A percentile compares a stretch with the other conserved stretches of the same genome.
Evolutionary conservation across 1,140 invertebrate genomes (phyloP).

Genomic region (Bicyclus anynana): DNA sequence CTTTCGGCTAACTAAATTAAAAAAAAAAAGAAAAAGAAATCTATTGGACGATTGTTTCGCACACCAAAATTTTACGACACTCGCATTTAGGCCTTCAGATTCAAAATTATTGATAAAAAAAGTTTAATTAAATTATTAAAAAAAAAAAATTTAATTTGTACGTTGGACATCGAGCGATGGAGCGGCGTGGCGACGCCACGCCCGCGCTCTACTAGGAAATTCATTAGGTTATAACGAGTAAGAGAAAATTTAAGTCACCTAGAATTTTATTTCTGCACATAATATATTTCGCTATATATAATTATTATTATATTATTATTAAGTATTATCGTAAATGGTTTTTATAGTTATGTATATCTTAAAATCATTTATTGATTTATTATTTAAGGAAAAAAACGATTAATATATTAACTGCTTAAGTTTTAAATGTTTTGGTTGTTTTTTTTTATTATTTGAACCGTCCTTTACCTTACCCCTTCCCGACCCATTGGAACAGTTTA

Average conservation of each 20-base stretch:
- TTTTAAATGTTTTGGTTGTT: slow-evolving; percentile 72
- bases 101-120: slow-evolving; percentile 78
- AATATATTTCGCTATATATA: slow-evolving; percentile 81
- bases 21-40: slow-evolving; percentile 45
- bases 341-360: slow-evolving; percentile 77
- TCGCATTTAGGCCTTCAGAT: slow-evolving; percentile 79
- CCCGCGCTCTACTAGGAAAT: slow-evolving; percentile 69
- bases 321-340: slow-evolving; percentile 76
- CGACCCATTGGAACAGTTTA: slow-evolving; percentile 43
- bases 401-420: slow-evolving; percentile 77
- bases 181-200: slow-evolving; percentile 32
- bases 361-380: slow-evolving; percentile 77
- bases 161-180: slow-evolving; percentile 62
- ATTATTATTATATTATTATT: slow-evolving; percentile 77
- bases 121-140: slow-evolving; percentile 73
- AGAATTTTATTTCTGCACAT: slow-evolving; percentile 81
- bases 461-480: slow-evolving; percentile 45
- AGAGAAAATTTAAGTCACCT: slow-evolving; percentile 80
- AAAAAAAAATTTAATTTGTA: slow-evolving; percentile 69
- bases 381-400: slow-evolving; percentile 74
- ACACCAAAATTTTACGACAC: slow-evolving; percentile 78
- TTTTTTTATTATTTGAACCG: slow-evolving; percentile 61
- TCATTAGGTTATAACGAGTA: slow-evolving; percentile 74
- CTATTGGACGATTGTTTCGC: slow-evolving; percentile 70
- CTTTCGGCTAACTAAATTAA: slow-evolving; percentile 60